These are phyloP conservation scores for Misgurnus anguillicaudatus DNA, from an alignment of 2,113 vertebrate species.

Conservation along the genomic window DNA sequence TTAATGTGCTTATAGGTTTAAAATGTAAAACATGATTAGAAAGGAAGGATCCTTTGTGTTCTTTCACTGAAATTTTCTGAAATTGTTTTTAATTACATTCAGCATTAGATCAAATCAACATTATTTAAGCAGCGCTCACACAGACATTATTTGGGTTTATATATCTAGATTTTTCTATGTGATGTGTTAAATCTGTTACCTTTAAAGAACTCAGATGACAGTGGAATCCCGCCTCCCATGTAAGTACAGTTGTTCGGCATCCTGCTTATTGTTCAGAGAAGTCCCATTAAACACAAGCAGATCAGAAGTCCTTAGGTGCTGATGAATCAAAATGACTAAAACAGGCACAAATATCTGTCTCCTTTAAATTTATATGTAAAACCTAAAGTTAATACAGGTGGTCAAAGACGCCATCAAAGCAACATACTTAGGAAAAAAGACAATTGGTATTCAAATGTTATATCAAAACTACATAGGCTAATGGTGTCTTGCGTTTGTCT, in stretches of 20 bases:
- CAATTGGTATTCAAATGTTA: neutral
- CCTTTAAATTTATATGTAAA: neutral
- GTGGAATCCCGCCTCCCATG: slow-evolving; percentile 69
- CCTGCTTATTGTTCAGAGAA: slow-evolving; percentile 47
- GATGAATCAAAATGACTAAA: neutral
- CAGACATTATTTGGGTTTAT: neutral
- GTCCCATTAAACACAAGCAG: neutral
- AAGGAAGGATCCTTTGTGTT: too few species aligned
- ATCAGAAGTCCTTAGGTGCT: neutral
- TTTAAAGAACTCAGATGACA: slow-evolving; percentile 73
- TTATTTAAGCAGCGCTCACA: too few species aligned
- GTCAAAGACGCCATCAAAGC: too few species aligned
- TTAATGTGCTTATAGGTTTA: too few species aligned
- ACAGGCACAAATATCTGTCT: neutral
- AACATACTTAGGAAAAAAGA: neutral
- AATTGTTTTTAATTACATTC: too few species aligned
- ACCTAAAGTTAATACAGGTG: neutral
- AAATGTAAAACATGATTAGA: too few species aligned
- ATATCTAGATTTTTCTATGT: neutral
- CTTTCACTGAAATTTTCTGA: too few species aligned
- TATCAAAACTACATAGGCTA: slow-evolving; percentile 42
- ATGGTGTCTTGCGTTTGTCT: slow-evolving; percentile 41
- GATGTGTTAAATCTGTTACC: slow-evolving; percentile 58
- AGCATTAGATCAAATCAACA: too few species aligned
- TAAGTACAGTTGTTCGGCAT: slow-evolving; percentile 70